Percentiles rank a stretch among this genome's conserved stretches.
Conservation (phyloP, 2,797 vertebrate species). For the Alcedo atthis region DNA sequence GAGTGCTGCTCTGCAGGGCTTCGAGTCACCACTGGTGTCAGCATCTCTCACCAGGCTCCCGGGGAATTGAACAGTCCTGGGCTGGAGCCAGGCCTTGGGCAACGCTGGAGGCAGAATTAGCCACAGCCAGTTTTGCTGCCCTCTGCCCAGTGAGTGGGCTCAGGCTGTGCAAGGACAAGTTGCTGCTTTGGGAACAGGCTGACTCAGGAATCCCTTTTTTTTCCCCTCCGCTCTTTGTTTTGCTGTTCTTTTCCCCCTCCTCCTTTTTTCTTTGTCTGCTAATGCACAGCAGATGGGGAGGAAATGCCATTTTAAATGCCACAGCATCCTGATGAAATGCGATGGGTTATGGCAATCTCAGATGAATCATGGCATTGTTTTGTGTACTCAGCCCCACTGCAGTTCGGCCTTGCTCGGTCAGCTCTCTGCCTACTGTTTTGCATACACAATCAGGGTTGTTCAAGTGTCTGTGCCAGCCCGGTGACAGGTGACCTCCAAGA, state of each 20-base stretch:
- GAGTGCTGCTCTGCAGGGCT: not conserved
- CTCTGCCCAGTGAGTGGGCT: not conserved
- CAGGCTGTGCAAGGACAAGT: not conserved
- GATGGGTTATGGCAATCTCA: slow-evolving; percentile 55
- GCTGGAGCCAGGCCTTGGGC: not conserved
- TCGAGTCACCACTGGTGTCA: not conserved
- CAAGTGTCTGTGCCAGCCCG: not conserved
- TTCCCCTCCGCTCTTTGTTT: not conserved
- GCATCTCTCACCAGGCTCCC: not conserved
- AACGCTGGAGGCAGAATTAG: fast-evolving
- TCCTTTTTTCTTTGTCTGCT: slow-evolving; percentile 61
- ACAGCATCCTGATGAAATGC: slow-evolving; percentile 50
- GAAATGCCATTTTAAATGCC: slow-evolving; percentile 76
- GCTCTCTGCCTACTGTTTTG: not conserved
- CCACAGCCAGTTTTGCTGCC: not conserved
- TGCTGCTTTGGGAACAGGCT: slow-evolving; percentile 16
- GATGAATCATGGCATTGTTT: slow-evolving; percentile 65
- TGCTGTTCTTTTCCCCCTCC: slow-evolving; percentile 20
- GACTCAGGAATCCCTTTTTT: slow-evolving; percentile 1
- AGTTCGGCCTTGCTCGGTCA: not conserved
- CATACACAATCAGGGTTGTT: not conserved
- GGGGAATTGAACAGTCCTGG: not conserved
- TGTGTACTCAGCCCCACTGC: not conserved
- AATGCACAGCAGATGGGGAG: slow-evolving; percentile 73
- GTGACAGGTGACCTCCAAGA: not conserved